Percentiles rank a stretch among this genome's conserved stretches.
These are phyloP conservation scores for Catonia carolina DNA, from an alignment of 2,888 invertebrate species.

Conservation along the genomic window DNA sequence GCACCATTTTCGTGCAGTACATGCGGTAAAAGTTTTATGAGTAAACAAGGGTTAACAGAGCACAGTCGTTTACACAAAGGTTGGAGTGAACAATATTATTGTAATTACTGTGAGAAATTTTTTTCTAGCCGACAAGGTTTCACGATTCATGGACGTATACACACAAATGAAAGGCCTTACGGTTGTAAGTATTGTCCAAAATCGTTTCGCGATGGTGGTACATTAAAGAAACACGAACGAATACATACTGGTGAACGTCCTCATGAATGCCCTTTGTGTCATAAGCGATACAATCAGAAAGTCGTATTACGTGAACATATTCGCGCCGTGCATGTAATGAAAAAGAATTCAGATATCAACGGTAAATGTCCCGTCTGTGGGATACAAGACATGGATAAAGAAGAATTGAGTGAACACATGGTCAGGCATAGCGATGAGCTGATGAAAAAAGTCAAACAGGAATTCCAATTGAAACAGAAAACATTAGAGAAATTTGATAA, in stretches of 20 bases:
- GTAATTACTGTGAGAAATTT: constrained; percentile 10
- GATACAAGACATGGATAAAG: background rate
- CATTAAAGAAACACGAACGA: constrained; percentile 8
- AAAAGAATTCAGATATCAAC: background rate
- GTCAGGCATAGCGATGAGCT: constrained; percentile 14
- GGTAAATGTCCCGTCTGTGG: constrained; percentile 4
- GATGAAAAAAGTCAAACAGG: too few relatives aligned
- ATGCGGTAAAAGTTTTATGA: constrained; percentile 10
- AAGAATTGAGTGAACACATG: constrained; percentile 14
- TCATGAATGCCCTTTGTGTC: constrained; percentile 10
- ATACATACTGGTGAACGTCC: constrained; percentile 16
- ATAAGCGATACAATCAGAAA: constrained; percentile 16
- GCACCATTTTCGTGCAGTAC: constrained; percentile 1
- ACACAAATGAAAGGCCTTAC: constrained; percentile 10
- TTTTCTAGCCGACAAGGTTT: constrained; percentile 14
- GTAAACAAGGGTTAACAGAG: constrained; percentile 8
- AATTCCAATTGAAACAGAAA: too few relatives aligned
- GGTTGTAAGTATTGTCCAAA: constrained; percentile 13
- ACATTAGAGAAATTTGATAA: background rate
- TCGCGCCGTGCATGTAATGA: constrained; percentile 11
- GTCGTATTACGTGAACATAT: constrained; percentile 14
- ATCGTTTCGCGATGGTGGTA: constrained; percentile 13
- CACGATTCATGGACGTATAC: constrained; percentile 13
- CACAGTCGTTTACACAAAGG: constrained; percentile 5
- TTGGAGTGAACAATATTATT: background rate